Evolutionary conservation across 2,797 vertebrate genomes (phyloP).

Genomic region (Phyllotis vaccarum): DNA sequence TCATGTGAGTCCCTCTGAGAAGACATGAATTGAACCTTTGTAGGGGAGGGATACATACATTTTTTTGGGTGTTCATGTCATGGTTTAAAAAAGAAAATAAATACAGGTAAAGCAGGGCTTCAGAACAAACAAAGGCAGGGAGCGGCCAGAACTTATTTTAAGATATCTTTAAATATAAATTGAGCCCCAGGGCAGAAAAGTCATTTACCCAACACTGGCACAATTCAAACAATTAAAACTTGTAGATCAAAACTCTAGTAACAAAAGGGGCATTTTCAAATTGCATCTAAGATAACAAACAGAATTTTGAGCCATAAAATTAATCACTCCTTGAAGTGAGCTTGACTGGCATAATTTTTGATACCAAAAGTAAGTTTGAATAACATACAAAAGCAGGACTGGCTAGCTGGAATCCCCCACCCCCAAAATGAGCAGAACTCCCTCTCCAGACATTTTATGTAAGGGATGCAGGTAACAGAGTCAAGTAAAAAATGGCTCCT

Average conservation of each 20-base stretch:
- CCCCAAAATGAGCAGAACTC: slow-evolving; percentile 9
- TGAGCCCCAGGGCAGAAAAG: slow-evolving; percentile 66
- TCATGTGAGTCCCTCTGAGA: background rate
- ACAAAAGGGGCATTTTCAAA: slow-evolving; percentile 51
- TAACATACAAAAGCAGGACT: slow-evolving; percentile 72
- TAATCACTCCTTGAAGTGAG: slow-evolving; percentile 52
- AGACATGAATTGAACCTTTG: background rate
- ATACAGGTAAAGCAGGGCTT: slow-evolving; percentile 40
- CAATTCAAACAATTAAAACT: slow-evolving; percentile 69
- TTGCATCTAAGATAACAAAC: slow-evolving; percentile 48
- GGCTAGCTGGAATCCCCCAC: background rate
- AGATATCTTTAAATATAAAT: slow-evolving; percentile 77
- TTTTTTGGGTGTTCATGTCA: background rate
- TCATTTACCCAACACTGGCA: slow-evolving; percentile 50
- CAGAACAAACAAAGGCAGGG: slow-evolving; percentile 69
- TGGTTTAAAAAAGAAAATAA: background rate
- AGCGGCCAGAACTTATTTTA: slow-evolving; percentile 60
- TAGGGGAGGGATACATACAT: background rate
- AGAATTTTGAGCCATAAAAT: slow-evolving; percentile 63
- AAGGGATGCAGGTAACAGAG: slow-evolving; percentile 71
- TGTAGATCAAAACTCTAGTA: slow-evolving; percentile 61
- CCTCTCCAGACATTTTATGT: slow-evolving; percentile 66
- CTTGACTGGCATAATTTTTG: slow-evolving; percentile 60
- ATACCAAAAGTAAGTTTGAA: slow-evolving; percentile 43
- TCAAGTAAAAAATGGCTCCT: slow-evolving; percentile 58